These are phyloP conservation scores for Caracal caracal DNA, from an alignment of 2,113 vertebrate genomes.

Conservation along the genomic window DNA sequence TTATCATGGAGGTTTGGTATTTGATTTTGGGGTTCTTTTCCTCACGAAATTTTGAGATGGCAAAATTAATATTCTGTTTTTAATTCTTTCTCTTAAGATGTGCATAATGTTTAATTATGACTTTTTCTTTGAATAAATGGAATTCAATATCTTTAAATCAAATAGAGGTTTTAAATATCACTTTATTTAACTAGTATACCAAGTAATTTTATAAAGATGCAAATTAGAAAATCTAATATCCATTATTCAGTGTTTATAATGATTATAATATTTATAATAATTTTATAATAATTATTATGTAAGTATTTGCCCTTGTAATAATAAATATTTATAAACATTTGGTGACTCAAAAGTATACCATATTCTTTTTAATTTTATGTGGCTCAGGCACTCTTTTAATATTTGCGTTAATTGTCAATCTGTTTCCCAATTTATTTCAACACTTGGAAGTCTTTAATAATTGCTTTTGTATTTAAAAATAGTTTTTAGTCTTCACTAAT, in stretches of 20 bases:
- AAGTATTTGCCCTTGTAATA: not conserved
- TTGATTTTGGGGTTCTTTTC: slow-evolving; percentile 30
- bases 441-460: slow-evolving; percentile 16
- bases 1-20: slow-evolving; percentile 3
- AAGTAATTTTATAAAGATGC: slow-evolving; percentile 38
- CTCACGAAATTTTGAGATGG: not conserved
- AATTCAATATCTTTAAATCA: slow-evolving; percentile 6
- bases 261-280: slow-evolving; percentile 21
- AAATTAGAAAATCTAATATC: slow-evolving; percentile 26
- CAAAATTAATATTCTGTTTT: slow-evolving; percentile 37
- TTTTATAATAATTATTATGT: slow-evolving; percentile 22
- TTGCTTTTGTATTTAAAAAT: not conserved
- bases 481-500: slow-evolving; percentile 8
- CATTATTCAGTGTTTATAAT: slow-evolving; percentile 33
- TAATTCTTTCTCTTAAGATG: slow-evolving; percentile 21
- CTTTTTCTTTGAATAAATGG: not conserved
- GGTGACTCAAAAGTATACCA: not conserved
- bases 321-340: not conserved
- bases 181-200: not conserved
- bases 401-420: slow-evolving; percentile 32
- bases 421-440: slow-evolving; percentile 8
- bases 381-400: not conserved
- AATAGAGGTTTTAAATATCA: not conserved
- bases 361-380: slow-evolving; percentile 26
- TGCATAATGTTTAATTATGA: not conserved